Evolutionary conservation across 1,140 invertebrate genomes (phyloP), one percentile per base, ranked within the genome.

Genomic region (Drosophila rufa): DNA sequence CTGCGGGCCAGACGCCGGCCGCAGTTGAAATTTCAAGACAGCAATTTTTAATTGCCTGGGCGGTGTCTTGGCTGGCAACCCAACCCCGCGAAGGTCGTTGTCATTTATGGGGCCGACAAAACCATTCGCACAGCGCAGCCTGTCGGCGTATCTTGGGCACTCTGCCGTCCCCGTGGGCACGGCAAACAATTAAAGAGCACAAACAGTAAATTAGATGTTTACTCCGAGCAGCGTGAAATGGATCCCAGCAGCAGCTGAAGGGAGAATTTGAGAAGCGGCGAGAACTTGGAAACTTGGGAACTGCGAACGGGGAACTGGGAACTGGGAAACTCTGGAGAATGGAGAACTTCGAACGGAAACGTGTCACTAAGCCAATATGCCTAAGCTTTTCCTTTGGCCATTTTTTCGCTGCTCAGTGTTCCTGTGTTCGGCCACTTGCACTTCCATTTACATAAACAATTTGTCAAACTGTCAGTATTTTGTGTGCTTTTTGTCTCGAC

Each of bases 371-470:
- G 74, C 74, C 74, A 78, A 78, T 78, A 78, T 56, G 75, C 64
- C 56, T 78, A 78, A 77, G 75, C 75, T 77, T 58, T 77, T 61
- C 53, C 62, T 68, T 77, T 76, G 55, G 47, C 71, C 36, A 67
- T 76, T 55, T 77, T 59, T 58, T 46, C 25, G 4, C 12, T 22
- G 42, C 38, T 43, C 55, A 22, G 17, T n/a, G 53, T 45, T 19
- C 19, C 57, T 7, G 12, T 40, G 62, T 27, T 61, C 64, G 47
- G 55, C 74, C 64, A 78, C 75, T 71, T 79, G 75, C 77, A 79
- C 67, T 79, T 79, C 77, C 68, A 79, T 90, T 90, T 89, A 80
- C 85, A 84, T 81, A 90, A 90, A 78, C 84, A 89, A 90, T 90
- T 89, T 89, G 84, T 89, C 84, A 84, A 78, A 75, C 78, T 85